Evolutionary conservation across 2,113 vertebrate genomes (phyloP).

Genomic region (Pao palembangensis): DNA sequence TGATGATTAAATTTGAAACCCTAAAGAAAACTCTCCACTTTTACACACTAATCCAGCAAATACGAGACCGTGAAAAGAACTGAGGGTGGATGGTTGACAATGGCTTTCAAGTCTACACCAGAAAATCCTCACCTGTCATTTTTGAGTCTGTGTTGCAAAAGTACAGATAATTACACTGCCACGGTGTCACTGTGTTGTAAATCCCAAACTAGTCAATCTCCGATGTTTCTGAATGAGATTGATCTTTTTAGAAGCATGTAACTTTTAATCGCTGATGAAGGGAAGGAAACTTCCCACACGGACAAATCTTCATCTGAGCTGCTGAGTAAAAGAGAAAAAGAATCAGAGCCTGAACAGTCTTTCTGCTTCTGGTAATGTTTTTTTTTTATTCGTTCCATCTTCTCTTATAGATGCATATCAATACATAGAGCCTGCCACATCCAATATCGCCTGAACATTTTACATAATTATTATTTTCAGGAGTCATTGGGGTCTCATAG

Average conservation of each 20-base stretch:
- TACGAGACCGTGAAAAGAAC: conserved; percentile 39
- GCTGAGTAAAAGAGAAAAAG: conserved; percentile 2
- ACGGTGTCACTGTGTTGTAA: conserved; percentile 16
- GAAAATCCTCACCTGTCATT: conserved; percentile 57
- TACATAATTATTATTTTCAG: conserved; percentile 81
- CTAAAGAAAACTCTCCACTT: conserved; percentile 55
- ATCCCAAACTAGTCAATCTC: conserved; percentile 39
- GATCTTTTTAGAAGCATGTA: conserved; percentile 2
- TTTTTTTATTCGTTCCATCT: conserved; percentile 50
- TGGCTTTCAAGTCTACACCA: conserved; percentile 48
- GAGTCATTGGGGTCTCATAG: conserved; percentile 71
- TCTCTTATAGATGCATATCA: conserved; percentile 71
- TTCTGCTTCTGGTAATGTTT: conserved; percentile 49
- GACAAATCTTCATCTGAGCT: too few relatives aligned
- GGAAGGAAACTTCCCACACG: background rate
- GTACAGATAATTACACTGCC: conserved; percentile 33
- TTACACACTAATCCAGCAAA: conserved; percentile 59
- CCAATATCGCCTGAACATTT: conserved; percentile 74
- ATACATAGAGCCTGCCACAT: conserved; percentile 63
- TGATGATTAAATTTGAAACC: conserved; percentile 54
- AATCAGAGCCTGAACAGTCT: conserved; percentile 16
- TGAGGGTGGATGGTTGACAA: conserved; percentile 50
- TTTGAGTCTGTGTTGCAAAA: conserved; percentile 21
- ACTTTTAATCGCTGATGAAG: conserved; percentile 13
- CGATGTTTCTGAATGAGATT: conserved; percentile 20